These are phyloP conservation scores for Schizothorax lantsangensis DNA, from an alignment of 2,797 vertebrate genomes.

Conservation along the genomic window DNA sequence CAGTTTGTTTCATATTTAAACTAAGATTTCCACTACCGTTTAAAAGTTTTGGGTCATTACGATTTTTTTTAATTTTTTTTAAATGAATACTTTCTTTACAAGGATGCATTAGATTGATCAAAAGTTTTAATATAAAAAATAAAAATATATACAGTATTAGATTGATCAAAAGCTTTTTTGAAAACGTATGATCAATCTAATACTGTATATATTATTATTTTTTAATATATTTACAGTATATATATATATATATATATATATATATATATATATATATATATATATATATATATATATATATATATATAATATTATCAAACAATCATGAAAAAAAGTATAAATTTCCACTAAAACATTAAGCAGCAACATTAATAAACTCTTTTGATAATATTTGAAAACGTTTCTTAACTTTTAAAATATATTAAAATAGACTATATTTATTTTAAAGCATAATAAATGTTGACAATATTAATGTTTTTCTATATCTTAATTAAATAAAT, in stretches of 20 bases:
- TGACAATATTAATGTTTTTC: background rate
- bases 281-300: too few species aligned
- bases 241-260: too few species aligned
- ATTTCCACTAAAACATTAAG: background rate
- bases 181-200: too few species aligned
- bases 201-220: too few species aligned
- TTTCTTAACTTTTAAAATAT: background rate
- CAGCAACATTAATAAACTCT: background rate
- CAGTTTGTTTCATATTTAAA: conserved; percentile 21
- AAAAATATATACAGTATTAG: too few species aligned
- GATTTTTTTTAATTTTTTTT: background rate
- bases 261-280: too few species aligned
- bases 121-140: too few species aligned
- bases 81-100: background rate
- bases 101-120: background rate
- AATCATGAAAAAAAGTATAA: background rate
- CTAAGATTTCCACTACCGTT: background rate
- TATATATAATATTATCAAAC: too few species aligned
- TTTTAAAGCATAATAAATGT: background rate
- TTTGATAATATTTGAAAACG: background rate
- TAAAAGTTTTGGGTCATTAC: background rate
- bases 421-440: background rate
- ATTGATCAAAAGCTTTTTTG: too few species aligned
- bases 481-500: too few species aligned
- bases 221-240: background rate